Conservation (phyloP, 1,140 invertebrate species). For the Macrobrachium nipponense region DNA sequence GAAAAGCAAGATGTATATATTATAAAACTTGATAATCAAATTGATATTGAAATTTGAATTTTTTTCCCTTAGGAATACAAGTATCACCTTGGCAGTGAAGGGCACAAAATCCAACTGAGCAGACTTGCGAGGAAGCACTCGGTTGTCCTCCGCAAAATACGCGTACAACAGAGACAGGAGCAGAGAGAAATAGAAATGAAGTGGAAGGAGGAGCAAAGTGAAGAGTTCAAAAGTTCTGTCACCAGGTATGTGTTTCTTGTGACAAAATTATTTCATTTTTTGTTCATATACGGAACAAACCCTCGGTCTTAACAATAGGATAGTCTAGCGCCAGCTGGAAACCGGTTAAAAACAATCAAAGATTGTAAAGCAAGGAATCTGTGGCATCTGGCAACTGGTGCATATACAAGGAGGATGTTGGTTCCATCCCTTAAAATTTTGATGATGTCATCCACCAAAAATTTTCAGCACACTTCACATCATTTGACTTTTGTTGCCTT, state of each 20-base stretch:
- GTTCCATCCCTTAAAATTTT: too few species aligned
- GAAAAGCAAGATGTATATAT: background rate
- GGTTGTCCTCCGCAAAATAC: constrained; percentile 46
- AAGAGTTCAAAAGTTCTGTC: constrained; percentile 47
- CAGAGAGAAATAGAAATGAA: constrained; percentile 50
- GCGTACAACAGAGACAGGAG: constrained; percentile 42
- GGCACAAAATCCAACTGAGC: constrained; percentile 38
- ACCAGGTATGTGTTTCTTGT: constrained; percentile 28
- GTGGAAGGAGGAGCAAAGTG: constrained; percentile 42
- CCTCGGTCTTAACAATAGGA: too few species aligned
- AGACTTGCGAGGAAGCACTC: constrained; percentile 46
- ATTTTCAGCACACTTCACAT: too few species aligned
- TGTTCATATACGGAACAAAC: too few species aligned
- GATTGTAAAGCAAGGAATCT: too few species aligned
- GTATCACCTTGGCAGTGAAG: constrained; percentile 35
- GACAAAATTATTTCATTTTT: too few species aligned
- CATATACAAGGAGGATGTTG: too few species aligned
- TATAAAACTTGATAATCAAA: background rate
- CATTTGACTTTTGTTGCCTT: too few species aligned
- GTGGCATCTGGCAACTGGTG: too few species aligned
- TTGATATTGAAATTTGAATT: background rate
- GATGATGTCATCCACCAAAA: too few species aligned
- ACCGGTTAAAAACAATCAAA: too few species aligned
- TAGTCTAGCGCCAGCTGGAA: too few species aligned
- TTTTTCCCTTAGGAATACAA: constrained; percentile 41